Evolutionary conservation across 2,797 vertebrate genomes (phyloP).

Genomic region (Glossophaga mutica): DNA sequence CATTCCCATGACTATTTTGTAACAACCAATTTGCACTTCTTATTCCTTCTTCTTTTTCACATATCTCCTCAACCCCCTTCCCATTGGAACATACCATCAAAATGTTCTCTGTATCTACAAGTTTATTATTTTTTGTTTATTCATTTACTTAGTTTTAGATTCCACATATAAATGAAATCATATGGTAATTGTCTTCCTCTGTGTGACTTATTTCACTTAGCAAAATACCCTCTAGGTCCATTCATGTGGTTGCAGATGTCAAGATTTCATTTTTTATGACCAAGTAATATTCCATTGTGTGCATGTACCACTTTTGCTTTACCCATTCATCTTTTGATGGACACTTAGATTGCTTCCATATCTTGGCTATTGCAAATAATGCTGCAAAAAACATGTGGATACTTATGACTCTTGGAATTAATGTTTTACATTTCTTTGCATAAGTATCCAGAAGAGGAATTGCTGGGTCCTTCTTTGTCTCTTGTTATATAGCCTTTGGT

Average conservation of each 20-base stretch:
- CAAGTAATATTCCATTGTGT: not conserved
- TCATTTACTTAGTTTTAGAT: not conserved
- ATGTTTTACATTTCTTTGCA: not conserved
- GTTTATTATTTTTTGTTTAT: too few species aligned
- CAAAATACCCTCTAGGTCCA: not conserved
- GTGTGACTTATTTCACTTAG: not conserved
- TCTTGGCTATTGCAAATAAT: not conserved
- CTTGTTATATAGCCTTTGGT: not conserved
- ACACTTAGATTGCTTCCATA: not conserved
- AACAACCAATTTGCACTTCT: not conserved
- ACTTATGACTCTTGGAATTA: not conserved
- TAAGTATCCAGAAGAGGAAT: not conserved
- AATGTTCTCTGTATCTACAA: too few species aligned
- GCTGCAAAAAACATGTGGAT: not conserved
- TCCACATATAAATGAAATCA: not conserved
- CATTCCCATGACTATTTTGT: too few species aligned
- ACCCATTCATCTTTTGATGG: not conserved
- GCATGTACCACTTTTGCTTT: not conserved
- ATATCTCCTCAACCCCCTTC: not conserved
- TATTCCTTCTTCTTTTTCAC: not conserved
- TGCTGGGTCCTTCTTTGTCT: not conserved
- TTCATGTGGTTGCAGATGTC: not conserved
- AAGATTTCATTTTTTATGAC: not conserved
- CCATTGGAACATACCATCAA: not conserved
- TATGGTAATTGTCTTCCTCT: not conserved